These are phyloP conservation scores for Stegodyphus dumicola DNA, from an alignment of 1,140 invertebrate species.

Conservation along the genomic window DNA sequence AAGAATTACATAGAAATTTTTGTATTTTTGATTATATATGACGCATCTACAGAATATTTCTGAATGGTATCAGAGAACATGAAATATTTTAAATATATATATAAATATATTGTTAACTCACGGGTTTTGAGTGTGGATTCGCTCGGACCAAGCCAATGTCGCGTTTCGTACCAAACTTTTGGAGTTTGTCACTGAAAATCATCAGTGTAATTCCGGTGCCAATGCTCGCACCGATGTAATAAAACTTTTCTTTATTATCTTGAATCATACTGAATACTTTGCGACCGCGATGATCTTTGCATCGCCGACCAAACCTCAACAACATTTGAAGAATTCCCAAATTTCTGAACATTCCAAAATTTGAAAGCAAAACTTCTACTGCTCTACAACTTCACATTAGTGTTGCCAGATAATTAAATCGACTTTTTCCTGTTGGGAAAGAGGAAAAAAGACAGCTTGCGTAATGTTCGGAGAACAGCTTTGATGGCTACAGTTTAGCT, in stretches of 20 bases:
- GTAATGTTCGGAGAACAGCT: no score
- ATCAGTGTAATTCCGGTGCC: constrained; percentile 35
- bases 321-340: constrained; percentile 2
- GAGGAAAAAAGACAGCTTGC: no score
- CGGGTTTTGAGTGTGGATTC: constrained; percentile 41
- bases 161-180: constrained; percentile 51
- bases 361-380: neutral
- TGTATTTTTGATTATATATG: no score
- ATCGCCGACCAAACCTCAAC: neutral
- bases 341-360: neutral
- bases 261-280: neutral
- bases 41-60: neutral
- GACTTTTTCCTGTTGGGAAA: no score
- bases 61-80: neutral
- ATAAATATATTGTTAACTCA: constrained; percentile 6
- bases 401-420: neutral
- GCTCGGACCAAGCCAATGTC: constrained; percentile 52
- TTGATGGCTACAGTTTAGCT: no score
- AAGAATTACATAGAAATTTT: no score
- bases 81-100: neutral
- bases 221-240: constrained; percentile 24
- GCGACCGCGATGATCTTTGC: neutral
- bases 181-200: constrained; percentile 49
- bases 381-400: neutral
- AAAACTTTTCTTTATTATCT: constrained; percentile 32